Evolutionary conservation across 2,888 invertebrate species (phyloP).

Genomic region (Stenolophus ochropezus): DNA sequence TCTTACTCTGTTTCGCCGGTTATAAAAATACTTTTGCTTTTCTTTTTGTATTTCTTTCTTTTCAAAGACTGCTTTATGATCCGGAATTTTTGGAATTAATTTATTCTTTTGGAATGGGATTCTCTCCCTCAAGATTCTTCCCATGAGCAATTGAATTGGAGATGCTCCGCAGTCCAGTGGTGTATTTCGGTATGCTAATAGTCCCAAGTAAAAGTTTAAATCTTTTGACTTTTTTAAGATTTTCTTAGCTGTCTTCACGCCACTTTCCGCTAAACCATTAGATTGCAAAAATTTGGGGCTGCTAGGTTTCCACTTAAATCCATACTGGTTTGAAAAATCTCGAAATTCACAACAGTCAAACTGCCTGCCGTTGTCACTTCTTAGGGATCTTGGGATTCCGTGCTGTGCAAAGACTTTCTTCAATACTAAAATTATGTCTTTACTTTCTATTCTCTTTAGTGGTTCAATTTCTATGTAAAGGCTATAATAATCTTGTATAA

Average conservation of each 20-base stretch:
- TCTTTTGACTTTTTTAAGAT: background rate
- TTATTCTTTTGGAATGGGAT: constrained; percentile 9
- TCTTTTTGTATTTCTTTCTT: background rate
- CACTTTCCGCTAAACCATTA: background rate
- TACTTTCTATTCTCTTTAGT: constrained; percentile 39
- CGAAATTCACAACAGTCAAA: background rate
- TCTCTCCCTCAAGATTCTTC: background rate
- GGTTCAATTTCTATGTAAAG: constrained; percentile 63
- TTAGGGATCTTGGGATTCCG: background rate
- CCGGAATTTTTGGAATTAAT: background rate
- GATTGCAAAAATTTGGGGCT: background rate
- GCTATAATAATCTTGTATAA: constrained; percentile 59
- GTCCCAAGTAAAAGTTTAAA: background rate
- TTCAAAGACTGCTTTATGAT: background rate
- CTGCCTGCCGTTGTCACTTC: constrained; percentile 1
- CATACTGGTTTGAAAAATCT: background rate
- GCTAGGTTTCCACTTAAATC: background rate
- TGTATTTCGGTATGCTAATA: background rate
- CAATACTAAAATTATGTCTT: background rate
- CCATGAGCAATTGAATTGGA: background rate
- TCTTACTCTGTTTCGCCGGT: background rate
- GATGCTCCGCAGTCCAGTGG: background rate
- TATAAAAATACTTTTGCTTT: too few species aligned
- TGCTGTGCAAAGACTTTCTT: background rate
- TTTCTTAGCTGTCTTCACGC: background rate